Evolutionary conservation across 2,888 invertebrate species (phyloP).

Genomic region (Mechanitis messenoides): DNA sequence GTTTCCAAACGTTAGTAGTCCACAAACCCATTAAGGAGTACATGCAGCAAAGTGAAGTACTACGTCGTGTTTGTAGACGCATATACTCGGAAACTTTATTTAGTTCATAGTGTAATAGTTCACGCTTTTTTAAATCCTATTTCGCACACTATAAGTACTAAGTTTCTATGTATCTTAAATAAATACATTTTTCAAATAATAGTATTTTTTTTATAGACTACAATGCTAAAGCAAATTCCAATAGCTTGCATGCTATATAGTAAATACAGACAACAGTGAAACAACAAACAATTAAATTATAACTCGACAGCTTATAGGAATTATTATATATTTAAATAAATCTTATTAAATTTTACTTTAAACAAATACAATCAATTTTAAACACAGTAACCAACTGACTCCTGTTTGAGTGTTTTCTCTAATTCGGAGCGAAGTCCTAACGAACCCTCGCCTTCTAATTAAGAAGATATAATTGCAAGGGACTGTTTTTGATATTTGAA

Average conservation of each 20-base stretch:
- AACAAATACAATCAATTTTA: constrained; percentile 1
- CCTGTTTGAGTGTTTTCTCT: constrained; percentile 31
- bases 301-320: no score
- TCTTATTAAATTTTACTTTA: not conserved
- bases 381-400: constrained; percentile 1
- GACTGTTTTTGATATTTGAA: constrained; percentile 51
- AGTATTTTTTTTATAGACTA: no score
- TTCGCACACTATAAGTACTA: no score
- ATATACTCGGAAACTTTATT: constrained; percentile 13
- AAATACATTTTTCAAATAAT: no score
- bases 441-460: constrained; percentile 46
- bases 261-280: not conserved
- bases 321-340: not conserved
- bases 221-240: no score
- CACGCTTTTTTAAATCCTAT: no score
- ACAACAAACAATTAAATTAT: not conserved
- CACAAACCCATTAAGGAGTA: constrained; percentile 33
- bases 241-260: no score
- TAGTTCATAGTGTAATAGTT: not conserved
- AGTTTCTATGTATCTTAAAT: no score
- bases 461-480: constrained; percentile 55
- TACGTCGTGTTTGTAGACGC: constrained; percentile 21
- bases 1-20: constrained; percentile 23
- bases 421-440: constrained; percentile 29
- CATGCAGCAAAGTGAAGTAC: constrained; percentile 34